Conservation (phyloP, 2,113 vertebrate genomes). For the Gopherus flavomarginatus region DNA sequence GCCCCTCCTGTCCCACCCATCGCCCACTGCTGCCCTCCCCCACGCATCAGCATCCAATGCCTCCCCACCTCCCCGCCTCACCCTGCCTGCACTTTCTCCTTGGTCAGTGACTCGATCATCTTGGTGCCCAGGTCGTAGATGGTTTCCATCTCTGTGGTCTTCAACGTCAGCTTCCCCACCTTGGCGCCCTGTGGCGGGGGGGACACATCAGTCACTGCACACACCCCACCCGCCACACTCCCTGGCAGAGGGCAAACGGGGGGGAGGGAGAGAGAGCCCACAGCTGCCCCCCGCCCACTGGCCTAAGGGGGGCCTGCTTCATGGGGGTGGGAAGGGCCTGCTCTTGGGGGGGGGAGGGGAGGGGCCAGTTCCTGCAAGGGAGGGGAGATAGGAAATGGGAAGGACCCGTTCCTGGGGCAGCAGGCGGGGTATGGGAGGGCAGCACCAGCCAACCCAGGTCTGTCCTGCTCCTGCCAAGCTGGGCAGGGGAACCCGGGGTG, state of each 20-base stretch:
- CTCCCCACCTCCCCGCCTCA: constrained; percentile 51
- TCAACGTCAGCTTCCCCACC: constrained; percentile 94
- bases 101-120: constrained; percentile 95
- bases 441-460: not conserved
- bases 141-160: constrained; percentile 97
- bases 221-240: not conserved
- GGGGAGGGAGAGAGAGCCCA: too few relatives aligned
- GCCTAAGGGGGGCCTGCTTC: too few relatives aligned
- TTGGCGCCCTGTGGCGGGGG: constrained; percentile 84
- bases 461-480: not conserved
- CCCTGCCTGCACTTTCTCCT: constrained; percentile 95
- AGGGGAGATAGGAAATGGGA: not conserved
- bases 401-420: not conserved
- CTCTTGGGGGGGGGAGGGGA: too few relatives aligned
- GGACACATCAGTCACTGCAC: too few relatives aligned
- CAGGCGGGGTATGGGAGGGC: not conserved
- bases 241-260: not conserved
- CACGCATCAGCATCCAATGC: rapidly evolving
- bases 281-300: too few relatives aligned
- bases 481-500: not conserved
- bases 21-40: rapidly evolving
- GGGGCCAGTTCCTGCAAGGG: too few relatives aligned
- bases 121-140: constrained; percentile 95
- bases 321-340: too few relatives aligned
- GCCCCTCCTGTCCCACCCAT: rapidly evolving